Evolutionary conservation across 2,888 invertebrate genomes (phyloP), one percentile per base, ranked within the genome.

Genomic region (Rugalucina vietnamica): DNA sequence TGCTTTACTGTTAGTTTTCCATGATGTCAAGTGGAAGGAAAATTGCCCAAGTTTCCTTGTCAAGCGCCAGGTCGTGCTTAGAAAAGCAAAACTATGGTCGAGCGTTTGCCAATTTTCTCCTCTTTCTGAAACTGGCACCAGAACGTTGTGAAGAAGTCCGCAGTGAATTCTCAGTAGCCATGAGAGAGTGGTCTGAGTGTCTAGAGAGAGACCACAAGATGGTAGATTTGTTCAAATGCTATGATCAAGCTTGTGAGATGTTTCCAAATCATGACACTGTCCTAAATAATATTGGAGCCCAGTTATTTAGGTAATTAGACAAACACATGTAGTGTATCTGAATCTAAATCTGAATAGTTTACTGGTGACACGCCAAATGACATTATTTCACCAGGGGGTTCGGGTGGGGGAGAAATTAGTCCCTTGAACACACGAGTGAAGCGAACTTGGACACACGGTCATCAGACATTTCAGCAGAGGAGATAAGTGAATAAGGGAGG

Each of bases 301-400:
- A 95, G 90, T 93, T 96, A 79, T 95, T 96, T 89, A 95, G 95
- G 96, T 96, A 94, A n/a, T 24, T 82, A n/a, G n/a, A n/a, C n/a
- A n/a, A n/a, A n/a, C n/a, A n/a, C n/a, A n/a, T n/a, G n/a, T n/a
- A n/a, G n/a, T n/a, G n/a, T n/a, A n/a, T n/a, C n/a, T n/a, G n/a
- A n/a, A n/a, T n/a, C n/a, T n/a, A n/a, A n/a, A n/a, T n/a, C n/a
- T n/a, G n/a, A n/a, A n/a, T n/a, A n/a, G n/a, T n/a, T n/a, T n/a
- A n/a, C n/a, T n/a, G n/a, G n/a, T n/a, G n/a, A n/a, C n/a, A n/a
- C n/a, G n/a, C n/a, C n/a, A n/a, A n/a, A n/a, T n/a, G n/a, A n/a
- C n/a, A n/a, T n/a, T n/a, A n/a, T n/a, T n/a, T n/a, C n/a, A n/a
- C n/a, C n/a, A n/a, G n/a, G n/a, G n/a, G n/a, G n/a, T n/a, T n/a